These are phyloP conservation scores for Ellobium chinense DNA, from an alignment of 2,888 invertebrate species.

Conservation along the genomic window DNA sequence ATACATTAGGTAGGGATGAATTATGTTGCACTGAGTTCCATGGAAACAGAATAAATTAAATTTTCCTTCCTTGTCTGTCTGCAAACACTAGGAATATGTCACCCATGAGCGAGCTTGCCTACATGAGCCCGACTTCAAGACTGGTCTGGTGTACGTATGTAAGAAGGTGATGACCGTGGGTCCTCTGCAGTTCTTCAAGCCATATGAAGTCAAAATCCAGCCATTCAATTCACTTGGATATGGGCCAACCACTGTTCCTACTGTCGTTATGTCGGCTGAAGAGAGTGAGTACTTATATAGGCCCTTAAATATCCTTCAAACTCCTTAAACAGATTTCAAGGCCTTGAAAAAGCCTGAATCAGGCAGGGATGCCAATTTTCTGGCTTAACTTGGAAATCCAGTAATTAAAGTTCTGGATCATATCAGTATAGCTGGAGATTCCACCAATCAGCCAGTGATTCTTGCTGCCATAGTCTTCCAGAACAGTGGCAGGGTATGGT, in stretches of 20 bases:
- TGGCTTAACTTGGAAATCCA: neutral
- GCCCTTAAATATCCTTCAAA: too few species aligned
- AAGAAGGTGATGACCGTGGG: slow-evolving; percentile 66
- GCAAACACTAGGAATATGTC: slow-evolving; percentile 1
- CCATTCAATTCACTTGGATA: slow-evolving; percentile 82
- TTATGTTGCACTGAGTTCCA: too few species aligned
- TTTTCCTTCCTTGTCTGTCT: neutral
- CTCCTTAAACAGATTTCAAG: too few species aligned
- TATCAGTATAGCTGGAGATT: too few species aligned
- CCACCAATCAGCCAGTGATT: too few species aligned
- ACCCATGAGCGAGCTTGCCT: slow-evolving; percentile 36
- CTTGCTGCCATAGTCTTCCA: too few species aligned
- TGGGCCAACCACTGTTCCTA: slow-evolving; percentile 88
- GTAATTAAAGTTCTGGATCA: neutral
- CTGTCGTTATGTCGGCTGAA: slow-evolving; percentile 82
- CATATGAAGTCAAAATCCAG: slow-evolving; percentile 76
- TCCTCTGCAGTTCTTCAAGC: slow-evolving; percentile 73
- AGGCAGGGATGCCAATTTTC: too few species aligned
- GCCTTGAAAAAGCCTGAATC: too few species aligned
- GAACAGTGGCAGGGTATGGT: too few species aligned
- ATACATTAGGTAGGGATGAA: too few species aligned
- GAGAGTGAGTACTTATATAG: slow-evolving; percentile 68
- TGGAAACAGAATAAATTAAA: too few species aligned
- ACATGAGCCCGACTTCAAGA: slow-evolving; percentile 21
- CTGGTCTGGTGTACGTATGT: slow-evolving; percentile 39